Base-by-base conservation (phyloP, 2,113 vertebrate genomes). In the Amia ocellicauda region DNA sequence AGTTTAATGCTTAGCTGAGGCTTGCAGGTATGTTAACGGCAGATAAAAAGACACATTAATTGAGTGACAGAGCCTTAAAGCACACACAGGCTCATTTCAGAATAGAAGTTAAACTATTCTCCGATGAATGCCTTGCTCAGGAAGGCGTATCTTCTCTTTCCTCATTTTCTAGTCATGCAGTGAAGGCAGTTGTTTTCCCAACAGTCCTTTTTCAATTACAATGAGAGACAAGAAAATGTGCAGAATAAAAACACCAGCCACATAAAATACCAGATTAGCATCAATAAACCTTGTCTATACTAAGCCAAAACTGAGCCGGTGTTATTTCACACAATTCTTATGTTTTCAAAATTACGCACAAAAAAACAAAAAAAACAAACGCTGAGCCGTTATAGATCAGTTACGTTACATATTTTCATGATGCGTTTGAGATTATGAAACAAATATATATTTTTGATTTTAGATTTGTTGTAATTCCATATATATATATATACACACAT, bases 1-100 rank as follows among this genome's bases (percentile, higher is more conserved):
- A 53, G 62, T 60, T 68, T 76, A 78, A 75, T 79, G 77, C 74
- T 74, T 68, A 68, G 72, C 73, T 69, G 69, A 74, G 72, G 69
- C 73, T 73, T 71, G 78, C 72, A 79, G 75, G 76, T 74, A 75
- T 79, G 74, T 77, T 75, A 77, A 72, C 69, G 58, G 57, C 69
- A 80, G 80, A 85, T 85, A 78, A 83, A 83, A 74, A 49, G 45
- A 66, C 58, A 64, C 69, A 65, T 73, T 79, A 77, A 78, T 72
- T 73, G 72, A 81, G 68, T 74, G 74, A 78, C 79, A 77, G 71
- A 65, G 64, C 68, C 56, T 56, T 36, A 55, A 58, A 24, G 42
- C 61, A 56, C 51, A 45, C 17, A 23, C 41, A 23, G 36, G 40
- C 58, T 24, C 17, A 31, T 14, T 57, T 31, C 29, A 28, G 27